phyloP scores from a whole-genome alignment of 2,113 vertebrate genomes.

The Pristiophorus japonicus region DNA sequence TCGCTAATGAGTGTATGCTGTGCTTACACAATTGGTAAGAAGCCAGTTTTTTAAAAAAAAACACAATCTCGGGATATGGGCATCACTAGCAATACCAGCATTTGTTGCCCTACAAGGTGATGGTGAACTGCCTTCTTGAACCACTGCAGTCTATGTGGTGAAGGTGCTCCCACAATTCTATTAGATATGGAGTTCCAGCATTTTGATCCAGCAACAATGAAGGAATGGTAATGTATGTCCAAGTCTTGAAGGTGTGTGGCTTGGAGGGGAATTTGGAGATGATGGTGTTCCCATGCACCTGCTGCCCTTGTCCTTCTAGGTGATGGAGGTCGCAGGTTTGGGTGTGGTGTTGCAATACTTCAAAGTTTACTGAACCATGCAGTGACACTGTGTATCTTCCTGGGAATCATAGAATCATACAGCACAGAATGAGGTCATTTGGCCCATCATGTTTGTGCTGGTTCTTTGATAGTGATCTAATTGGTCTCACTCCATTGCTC shows the following conservation, averaged over 20 bases:
- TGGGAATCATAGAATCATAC: neutral
- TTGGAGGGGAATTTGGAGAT: neutral
- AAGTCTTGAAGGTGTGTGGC: neutral
- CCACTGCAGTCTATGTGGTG: neutral
- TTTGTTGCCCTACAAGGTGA: neutral
- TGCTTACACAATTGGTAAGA: slow-evolving; percentile 15
- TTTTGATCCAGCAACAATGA: neutral
- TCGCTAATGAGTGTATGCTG: neutral
- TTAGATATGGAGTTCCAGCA: neutral
- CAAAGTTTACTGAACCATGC: too few species aligned
- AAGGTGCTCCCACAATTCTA: neutral
- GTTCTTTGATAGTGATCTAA: neutral
- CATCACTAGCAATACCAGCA: neutral
- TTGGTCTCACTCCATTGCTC: too few species aligned
- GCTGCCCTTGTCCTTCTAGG: neutral
- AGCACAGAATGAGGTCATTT: too few species aligned
- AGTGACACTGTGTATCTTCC: too few species aligned
- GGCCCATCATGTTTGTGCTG: neutral
- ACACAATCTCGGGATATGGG: neutral
- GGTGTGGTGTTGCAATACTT: neutral
- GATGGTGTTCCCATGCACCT: neutral
- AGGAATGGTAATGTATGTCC: neutral
- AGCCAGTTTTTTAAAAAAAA: neutral
- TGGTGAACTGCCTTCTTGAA: neutral
- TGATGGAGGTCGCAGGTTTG: neutral